Conservation (phyloP, 1,140 invertebrate genomes). For the Philaenus spumarius region DNA sequence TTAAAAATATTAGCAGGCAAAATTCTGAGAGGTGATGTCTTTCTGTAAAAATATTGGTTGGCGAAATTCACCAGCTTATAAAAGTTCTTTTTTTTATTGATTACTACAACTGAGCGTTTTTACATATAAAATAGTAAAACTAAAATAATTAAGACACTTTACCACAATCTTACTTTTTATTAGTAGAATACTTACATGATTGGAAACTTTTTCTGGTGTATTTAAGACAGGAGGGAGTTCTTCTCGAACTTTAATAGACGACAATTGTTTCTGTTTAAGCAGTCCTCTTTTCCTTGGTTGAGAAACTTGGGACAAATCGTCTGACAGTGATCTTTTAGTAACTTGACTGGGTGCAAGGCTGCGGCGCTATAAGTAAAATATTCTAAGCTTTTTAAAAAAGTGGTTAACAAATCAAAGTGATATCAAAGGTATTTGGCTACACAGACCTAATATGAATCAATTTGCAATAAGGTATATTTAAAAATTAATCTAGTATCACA, state of each 20-base stretch:
- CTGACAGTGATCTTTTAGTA: slow-evolving; percentile 41
- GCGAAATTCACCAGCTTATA: slow-evolving; percentile 16
- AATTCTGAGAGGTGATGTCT: slow-evolving; percentile 9
- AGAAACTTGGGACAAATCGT: slow-evolving; percentile 34
- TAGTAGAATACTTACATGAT: slow-evolving; percentile 42
- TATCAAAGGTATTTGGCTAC: too few species aligned
- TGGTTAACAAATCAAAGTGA: too few species aligned
- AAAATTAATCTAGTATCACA: too few species aligned
- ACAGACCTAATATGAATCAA: too few species aligned
- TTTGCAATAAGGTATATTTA: too few species aligned
- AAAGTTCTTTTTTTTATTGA: neutral
- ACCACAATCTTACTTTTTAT: too few species aligned
- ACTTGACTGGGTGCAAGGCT: slow-evolving; percentile 50
- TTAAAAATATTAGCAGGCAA: slow-evolving; percentile 12
- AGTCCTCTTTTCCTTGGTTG: slow-evolving; percentile 1
- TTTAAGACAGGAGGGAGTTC: slow-evolving; percentile 27
- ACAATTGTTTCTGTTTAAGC: slow-evolving; percentile 8
- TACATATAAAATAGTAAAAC: too few species aligned
- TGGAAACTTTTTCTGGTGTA: slow-evolving; percentile 35
- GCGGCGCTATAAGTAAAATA: slow-evolving; percentile 36
- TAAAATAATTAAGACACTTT: too few species aligned
- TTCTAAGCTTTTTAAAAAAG: neutral
- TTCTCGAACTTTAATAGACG: slow-evolving; percentile 32
- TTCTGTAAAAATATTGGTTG: slow-evolving; percentile 15
- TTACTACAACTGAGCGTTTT: too few species aligned